These are phyloP conservation scores for Lepisosteus oculatus DNA, from an alignment of 2,113 vertebrate species.

Conservation along the genomic window DNA sequence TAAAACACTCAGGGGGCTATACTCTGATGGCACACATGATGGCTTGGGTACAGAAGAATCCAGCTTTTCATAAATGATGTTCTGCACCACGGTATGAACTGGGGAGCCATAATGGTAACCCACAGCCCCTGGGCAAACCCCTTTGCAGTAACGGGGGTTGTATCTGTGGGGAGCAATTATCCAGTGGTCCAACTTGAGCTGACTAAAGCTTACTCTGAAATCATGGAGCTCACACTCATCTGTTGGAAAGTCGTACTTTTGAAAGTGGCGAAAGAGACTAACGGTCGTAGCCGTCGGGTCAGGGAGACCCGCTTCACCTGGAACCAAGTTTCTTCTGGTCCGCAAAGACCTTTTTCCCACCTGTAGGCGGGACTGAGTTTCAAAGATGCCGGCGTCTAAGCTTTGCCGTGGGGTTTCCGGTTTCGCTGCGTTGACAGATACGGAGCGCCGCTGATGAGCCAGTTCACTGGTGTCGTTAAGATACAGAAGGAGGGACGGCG, in stretches of 20 bases:
- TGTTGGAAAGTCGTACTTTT: constrained; percentile 62
- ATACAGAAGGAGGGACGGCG: constrained; percentile 83
- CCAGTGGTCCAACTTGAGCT: constrained; percentile 88
- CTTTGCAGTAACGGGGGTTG: constrained; percentile 90
- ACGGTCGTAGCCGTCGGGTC: constrained; percentile 29
- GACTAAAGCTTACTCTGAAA: constrained; percentile 84
- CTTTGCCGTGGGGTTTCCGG: constrained; percentile 2
- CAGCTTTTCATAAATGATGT: constrained; percentile 84
- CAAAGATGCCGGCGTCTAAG: constrained; percentile 9
- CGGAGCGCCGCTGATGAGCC: constrained; percentile 59
- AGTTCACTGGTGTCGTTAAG: constrained; percentile 80
- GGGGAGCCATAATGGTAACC: constrained; percentile 89
- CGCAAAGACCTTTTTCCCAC: constrained; percentile 41
- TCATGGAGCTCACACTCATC: constrained; percentile 85
- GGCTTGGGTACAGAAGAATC: constrained; percentile 79
- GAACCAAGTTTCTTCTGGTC: constrained; percentile 53
- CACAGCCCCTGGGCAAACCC: constrained; percentile 74
- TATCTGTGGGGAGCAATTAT: constrained; percentile 87
- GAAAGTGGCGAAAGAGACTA: constrained; percentile 64
- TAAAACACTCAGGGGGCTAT: constrained; percentile 85
- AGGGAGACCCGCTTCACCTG: constrained; percentile 31
- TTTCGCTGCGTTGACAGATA: constrained; percentile 20
- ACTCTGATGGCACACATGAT: constrained; percentile 86
- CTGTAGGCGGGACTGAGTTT: constrained; percentile 27
- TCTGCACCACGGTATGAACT: constrained; percentile 89